phyloP scores from a whole-genome alignment of 2,797 vertebrate species.

The Sebastes vulpes region DNA sequence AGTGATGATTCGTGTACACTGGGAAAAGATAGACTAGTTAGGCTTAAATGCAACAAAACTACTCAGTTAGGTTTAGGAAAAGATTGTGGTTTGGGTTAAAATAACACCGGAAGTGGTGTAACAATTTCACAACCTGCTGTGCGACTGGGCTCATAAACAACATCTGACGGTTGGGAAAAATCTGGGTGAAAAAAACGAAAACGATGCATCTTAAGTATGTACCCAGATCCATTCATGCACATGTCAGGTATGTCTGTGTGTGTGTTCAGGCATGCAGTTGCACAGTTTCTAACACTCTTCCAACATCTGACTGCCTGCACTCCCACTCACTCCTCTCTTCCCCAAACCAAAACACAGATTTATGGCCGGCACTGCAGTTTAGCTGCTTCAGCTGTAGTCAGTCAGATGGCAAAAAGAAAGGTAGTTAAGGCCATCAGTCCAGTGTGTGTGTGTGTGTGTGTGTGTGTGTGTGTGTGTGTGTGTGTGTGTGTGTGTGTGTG shows the following conservation, averaged over 20 bases:
- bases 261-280: neutral
- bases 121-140: too few relatives aligned
- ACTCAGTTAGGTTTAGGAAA: too few relatives aligned
- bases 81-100: too few relatives aligned
- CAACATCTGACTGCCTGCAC: neutral
- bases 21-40: too few relatives aligned
- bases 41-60: too few relatives aligned
- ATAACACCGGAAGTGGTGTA: too few relatives aligned
- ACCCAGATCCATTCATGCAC: neutral
- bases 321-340: neutral
- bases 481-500: conserved; percentile 6
- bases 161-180: neutral
- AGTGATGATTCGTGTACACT: too few relatives aligned
- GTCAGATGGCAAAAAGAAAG: conserved; percentile 39
- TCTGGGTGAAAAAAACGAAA: neutral
- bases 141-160: too few relatives aligned
- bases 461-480: neutral
- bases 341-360: conserved; percentile 14
- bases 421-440: conserved; percentile 17
- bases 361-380: conserved; percentile 11
- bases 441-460: conserved; percentile 22
- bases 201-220: neutral
- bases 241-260: neutral
- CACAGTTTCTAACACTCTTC: neutral
- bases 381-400: conserved; percentile 38